phyloP scores from a whole-genome alignment of 2,888 invertebrate genomes.

The Schrankia costaestrigalis region DNA sequence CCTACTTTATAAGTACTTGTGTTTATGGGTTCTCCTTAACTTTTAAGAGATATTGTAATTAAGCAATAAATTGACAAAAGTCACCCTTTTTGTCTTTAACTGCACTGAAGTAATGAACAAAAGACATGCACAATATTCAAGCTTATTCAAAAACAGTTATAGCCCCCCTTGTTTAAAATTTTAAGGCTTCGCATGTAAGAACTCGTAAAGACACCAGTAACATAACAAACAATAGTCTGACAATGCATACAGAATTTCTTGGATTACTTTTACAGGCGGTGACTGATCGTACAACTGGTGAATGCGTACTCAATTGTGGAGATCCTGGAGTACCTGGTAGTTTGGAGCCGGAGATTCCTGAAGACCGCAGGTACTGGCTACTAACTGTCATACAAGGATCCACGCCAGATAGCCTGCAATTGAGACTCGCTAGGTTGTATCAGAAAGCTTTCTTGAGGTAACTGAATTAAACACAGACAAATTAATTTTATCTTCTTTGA shows the following conservation, averaged over 20 bases:
- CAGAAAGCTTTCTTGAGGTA: constrained; percentile 90
- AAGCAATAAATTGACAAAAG: constrained; percentile 1
- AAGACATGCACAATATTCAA: too few species aligned
- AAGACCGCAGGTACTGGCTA: constrained; percentile 89
- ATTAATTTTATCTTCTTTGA: constrained; percentile 14
- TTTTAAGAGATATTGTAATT: neutral
- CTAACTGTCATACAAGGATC: constrained; percentile 85
- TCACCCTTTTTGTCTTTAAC: neutral
- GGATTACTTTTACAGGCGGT: constrained; percentile 56
- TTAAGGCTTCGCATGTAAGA: too few species aligned
- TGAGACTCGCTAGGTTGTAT: constrained; percentile 88
- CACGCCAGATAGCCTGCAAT: constrained; percentile 84
- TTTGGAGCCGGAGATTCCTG: constrained; percentile 77
- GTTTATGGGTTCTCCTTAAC: too few species aligned
- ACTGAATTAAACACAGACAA: constrained; percentile 13
- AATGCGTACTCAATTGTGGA: constrained; percentile 77
- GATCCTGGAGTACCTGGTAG: constrained; percentile 67
- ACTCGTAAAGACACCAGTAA: too few species aligned
- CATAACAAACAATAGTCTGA: too few species aligned
- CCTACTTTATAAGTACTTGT: too few species aligned
- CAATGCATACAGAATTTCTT: too few species aligned
- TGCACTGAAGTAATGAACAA: too few species aligned
- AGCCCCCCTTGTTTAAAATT: too few species aligned
- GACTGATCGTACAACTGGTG: constrained; percentile 71
- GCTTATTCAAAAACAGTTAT: too few species aligned